These are phyloP conservation scores for Dryadula phaetusa DNA, from an alignment of 2,888 invertebrate species.

Conservation along the genomic window DNA sequence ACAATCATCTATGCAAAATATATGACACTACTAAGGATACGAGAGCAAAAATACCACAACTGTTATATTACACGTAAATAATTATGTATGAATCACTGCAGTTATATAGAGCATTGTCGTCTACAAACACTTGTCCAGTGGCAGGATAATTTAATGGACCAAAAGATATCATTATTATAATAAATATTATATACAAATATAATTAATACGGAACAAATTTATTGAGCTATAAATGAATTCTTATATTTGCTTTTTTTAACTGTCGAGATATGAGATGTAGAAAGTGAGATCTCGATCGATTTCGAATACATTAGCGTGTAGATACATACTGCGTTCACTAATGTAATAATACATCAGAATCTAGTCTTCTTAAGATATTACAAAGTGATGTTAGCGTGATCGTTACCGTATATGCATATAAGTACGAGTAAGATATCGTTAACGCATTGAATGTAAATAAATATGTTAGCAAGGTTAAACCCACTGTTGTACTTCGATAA, in stretches of 20 bases:
- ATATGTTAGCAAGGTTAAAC: conserved; percentile 72
- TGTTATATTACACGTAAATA: conserved; percentile 45
- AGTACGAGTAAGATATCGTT: conserved; percentile 33
- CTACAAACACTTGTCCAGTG: conserved; percentile 50
- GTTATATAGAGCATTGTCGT: conserved; percentile 48
- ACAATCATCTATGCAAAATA: conserved; percentile 13
- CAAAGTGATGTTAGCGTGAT: conserved; percentile 20
- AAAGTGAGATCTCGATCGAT: neutral
- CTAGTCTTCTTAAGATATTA: conserved; percentile 7
- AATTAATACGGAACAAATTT: neutral
- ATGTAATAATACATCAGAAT: conserved; percentile 3
- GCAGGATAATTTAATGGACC: conserved; percentile 48
- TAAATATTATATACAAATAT: conserved; percentile 18
- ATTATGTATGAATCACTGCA: conserved; percentile 49
- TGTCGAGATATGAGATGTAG: neutral
- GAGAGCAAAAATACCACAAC: conserved; percentile 44
- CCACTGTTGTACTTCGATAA: conserved; percentile 66
- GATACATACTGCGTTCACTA: neutral
- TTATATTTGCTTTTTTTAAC: neutral
- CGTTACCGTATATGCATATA: conserved; percentile 15
- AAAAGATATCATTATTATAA: conserved; percentile 36
- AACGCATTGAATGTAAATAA: conserved; percentile 55
- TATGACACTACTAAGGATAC: conserved; percentile 43
- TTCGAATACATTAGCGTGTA: neutral
- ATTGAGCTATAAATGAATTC: neutral